Conservation (phyloP, 1,140 invertebrate species). For the Tyrophagus putrescentiae region DNA sequence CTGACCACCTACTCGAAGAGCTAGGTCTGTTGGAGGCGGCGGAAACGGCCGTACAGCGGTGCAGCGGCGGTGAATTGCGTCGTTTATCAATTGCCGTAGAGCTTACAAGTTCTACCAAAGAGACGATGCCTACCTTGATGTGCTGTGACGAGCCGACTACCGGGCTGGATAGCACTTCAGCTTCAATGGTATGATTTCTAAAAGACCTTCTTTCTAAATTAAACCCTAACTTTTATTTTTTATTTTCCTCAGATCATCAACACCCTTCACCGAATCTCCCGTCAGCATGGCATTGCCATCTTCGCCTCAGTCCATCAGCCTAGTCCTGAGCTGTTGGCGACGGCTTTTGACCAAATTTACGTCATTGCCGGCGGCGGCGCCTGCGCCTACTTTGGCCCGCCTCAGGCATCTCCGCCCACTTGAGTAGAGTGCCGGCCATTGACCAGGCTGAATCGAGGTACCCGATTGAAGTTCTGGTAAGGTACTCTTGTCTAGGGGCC, state of each 20-base stretch:
- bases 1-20: neutral
- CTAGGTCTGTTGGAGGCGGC: neutral
- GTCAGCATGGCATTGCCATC: constrained; percentile 30
- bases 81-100: constrained; percentile 80
- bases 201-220: too few species aligned
- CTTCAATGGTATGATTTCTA: constrained; percentile 7
- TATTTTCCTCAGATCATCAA: too few species aligned
- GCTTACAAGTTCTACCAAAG: constrained; percentile 67
- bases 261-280: neutral
- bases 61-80: constrained; percentile 83
- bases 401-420: neutral
- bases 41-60: constrained; percentile 56
- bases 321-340: constrained; percentile 5
- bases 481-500: neutral
- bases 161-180: constrained; percentile 31
- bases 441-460: neutral
- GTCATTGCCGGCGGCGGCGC: constrained; percentile 17
- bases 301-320: constrained; percentile 19
- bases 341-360: constrained; percentile 19
- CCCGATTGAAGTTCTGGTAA: neutral
- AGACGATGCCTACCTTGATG: constrained; percentile 52
- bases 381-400: constrained; percentile 3
- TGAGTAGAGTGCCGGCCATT: too few species aligned
- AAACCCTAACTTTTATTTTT: too few species aligned
- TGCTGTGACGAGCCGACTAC: constrained; percentile 19